Base-by-base conservation (phyloP, 2,797 vertebrate species). In the Esox lucius region DNA sequence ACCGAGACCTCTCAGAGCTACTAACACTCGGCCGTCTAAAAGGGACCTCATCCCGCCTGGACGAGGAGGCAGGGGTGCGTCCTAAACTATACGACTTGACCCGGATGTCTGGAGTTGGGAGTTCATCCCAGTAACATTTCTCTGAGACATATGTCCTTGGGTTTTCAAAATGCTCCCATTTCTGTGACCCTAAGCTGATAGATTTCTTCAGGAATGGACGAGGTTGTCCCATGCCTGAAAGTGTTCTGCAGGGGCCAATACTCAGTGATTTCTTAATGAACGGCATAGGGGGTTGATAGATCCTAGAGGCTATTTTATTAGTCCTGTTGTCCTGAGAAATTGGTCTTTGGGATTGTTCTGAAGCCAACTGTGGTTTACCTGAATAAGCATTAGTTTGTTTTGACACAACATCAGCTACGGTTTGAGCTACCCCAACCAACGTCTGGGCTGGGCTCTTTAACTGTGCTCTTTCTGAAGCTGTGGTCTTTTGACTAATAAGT, bases 241-340 rank as follows among this genome's bases (percentile, higher is more conserved):
- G 87, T 0, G 90, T 89, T 83, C 91, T 88, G 75, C 87, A 91
- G 9, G 92, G 93, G 65, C 91, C 93, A 0, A 90, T 77, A 81
- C 94, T 95, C 9, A 93, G 59, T 75, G 94, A 94, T 76, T 94
- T 95, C 82, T 89, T 95, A 39, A 95, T 85, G 78, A 92, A 92
- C 56, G 94, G 92, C 75, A 90, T 83, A n/a, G 92, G 93, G 70
- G 83, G 91, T 80, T 93, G 92, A 81, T 78, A 85, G 81, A 94
- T 94, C 33, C 90, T 88, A 2, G 91, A 91, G 28, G 86, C 87
- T 71, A 94, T 92, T 77, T 91, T 93, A 74, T 93, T 94, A 49
- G 85, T 83, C 80, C 86, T 83, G 70, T 84, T 89, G 79, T 87
- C 88, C 82, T 90, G 93, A 89, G 85, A 80, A 72, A 84, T 67